Percentiles rank a stretch among this genome's conserved stretches.
Evolutionary conservation across 53 echinoderm and acorn worm species (phyloP).

Genomic region (Apostichopus leukothele): DNA sequence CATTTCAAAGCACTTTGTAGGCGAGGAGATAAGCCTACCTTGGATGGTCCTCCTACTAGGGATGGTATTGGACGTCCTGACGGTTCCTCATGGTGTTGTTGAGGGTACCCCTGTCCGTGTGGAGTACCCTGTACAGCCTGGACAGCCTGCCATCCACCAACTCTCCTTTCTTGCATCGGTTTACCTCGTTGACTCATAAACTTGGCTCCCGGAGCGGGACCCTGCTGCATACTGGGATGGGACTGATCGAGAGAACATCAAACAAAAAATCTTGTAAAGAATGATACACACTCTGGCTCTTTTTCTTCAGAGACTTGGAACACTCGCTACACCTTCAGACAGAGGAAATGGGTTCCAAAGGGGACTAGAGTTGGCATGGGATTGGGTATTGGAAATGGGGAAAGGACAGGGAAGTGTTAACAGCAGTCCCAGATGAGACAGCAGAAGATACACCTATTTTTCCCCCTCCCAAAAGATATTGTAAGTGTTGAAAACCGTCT

Average conservation of each 20-base stretch:
- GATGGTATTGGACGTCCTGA: not conserved
- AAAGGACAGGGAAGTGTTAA: too few species aligned
- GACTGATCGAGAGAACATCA: not conserved
- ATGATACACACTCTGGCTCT: too few species aligned
- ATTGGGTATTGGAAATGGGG: too few species aligned
- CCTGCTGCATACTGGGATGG: constrained; percentile 5
- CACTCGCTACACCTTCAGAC: too few species aligned
- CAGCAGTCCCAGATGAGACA: too few species aligned
- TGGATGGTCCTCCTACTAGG: constrained; percentile 8
- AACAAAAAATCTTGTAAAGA: not conserved
- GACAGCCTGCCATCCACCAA: not conserved
- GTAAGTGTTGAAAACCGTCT: too few species aligned
- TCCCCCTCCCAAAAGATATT: too few species aligned
- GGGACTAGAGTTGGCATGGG: too few species aligned
- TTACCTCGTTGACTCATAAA: constrained; percentile 5
- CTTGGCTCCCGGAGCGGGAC: not conserved
- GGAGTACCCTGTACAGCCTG: not conserved
- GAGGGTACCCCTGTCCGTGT: not conserved
- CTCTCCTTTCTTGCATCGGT: constrained; percentile 4
- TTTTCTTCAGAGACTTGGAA: too few species aligned
- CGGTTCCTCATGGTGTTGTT: not conserved
- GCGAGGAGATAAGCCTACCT: not conserved
- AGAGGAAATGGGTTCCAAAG: too few species aligned
- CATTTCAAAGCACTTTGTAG: too few species aligned
- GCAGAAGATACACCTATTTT: too few species aligned